Conservation (phyloP, 2,797 vertebrate species). For the Oreochromis grahami region DNA sequence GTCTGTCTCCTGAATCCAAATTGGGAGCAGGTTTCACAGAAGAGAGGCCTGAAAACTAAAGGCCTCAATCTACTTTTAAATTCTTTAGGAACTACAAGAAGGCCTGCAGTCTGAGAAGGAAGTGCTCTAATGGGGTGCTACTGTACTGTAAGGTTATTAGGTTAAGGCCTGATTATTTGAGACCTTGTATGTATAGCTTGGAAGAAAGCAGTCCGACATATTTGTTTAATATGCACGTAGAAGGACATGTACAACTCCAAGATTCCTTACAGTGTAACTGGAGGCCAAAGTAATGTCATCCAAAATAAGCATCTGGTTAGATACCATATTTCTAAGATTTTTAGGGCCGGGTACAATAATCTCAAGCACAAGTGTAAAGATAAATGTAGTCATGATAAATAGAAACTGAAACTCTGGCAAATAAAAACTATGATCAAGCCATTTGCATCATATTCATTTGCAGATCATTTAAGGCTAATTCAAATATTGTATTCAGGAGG, state of each 20-base stretch:
- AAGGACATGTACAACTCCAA: background rate
- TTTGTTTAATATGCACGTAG: background rate
- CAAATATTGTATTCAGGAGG: background rate
- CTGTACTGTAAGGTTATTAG: background rate
- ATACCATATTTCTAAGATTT: background rate
- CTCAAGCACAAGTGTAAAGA: fast-evolving
- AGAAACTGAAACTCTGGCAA: background rate
- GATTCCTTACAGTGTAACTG: fast-evolving
- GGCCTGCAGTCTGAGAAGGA: background rate
- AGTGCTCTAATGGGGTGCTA: fast-evolving
- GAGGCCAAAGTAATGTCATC: background rate
- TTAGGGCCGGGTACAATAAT: fast-evolving
- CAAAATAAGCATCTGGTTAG: background rate
- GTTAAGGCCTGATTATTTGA: background rate
- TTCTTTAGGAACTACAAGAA: background rate
- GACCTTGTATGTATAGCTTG: background rate
- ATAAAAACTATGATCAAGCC: background rate
- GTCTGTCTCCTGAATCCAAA: too few relatives aligned
- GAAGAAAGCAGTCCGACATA: fast-evolving
- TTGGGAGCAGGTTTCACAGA: background rate
- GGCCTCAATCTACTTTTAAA: background rate
- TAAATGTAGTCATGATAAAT: background rate
- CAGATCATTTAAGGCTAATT: background rate
- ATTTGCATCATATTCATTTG: background rate
- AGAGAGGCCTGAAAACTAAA: background rate